Evolutionary conservation across 2,888 invertebrate species (phyloP).

Genomic region (Monoplex corrugatus): DNA sequence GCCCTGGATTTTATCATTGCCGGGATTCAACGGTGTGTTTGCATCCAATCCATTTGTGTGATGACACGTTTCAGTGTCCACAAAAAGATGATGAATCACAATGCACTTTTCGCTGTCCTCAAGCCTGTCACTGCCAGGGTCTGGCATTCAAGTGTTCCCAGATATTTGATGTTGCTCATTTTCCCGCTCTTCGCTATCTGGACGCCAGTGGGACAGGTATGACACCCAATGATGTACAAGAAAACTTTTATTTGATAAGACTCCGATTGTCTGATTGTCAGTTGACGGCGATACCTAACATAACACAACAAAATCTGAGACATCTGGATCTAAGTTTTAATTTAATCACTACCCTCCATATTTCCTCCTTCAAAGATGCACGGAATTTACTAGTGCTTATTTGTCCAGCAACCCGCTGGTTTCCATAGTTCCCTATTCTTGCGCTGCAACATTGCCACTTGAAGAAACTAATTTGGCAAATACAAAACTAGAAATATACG

Average conservation of each 20-base stretch:
- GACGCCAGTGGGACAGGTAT: background rate
- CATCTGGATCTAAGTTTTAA: conserved; percentile 21
- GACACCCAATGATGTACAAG: background rate
- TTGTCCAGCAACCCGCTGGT: background rate
- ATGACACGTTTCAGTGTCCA: conserved; percentile 23
- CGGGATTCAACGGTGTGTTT: background rate
- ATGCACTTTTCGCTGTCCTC: background rate
- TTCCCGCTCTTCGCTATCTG: background rate
- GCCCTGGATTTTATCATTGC: conserved; percentile 23
- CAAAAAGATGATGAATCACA: conserved; percentile 19
- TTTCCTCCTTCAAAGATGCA: background rate
- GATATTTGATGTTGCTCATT: background rate
- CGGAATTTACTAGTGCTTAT: background rate
- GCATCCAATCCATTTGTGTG: conserved; percentile 10
- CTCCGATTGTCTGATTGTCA: background rate
- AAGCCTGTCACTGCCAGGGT: conserved; percentile 11
- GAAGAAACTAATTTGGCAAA: too few species aligned
- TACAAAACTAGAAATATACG: background rate
- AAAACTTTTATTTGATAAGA: background rate
- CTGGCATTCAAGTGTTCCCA: background rate
- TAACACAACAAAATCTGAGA: background rate
- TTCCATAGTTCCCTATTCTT: background rate
- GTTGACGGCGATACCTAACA: background rate
- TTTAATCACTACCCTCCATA: background rate
- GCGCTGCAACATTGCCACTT: background rate